Percentiles rank a stretch among this genome's conserved stretches.
phyloP scores from a whole-genome alignment of 2,113 vertebrate species.

The Pholis gunnellus region DNA sequence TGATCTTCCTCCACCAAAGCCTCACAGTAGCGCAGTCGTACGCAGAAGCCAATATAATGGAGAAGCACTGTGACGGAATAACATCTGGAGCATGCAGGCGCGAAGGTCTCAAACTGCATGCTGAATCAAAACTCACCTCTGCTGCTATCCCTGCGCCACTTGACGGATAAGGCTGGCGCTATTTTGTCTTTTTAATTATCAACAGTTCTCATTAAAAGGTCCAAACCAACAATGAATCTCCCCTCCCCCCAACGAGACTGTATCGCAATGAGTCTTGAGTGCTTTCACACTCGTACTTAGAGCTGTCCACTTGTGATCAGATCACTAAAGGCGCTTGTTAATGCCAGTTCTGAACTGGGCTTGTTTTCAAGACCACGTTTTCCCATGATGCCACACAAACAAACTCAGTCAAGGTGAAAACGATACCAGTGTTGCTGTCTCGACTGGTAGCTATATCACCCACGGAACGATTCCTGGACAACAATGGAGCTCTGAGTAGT shows the following conservation, averaged over 20 bases:
- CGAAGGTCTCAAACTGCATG: conserved; percentile 49
- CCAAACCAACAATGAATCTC: background rate
- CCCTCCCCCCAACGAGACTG: too few relatives aligned
- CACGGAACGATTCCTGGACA: background rate
- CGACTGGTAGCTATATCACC: background rate
- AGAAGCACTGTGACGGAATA: conserved; percentile 1
- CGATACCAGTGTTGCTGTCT: background rate
- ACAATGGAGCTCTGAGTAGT: background rate
- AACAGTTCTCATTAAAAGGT: background rate
- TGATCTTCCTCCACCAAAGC: conserved; percentile 59
- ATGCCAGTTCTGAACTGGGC: background rate
- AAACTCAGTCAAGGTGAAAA: background rate
- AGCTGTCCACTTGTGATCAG: too few relatives aligned
- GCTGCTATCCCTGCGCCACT: background rate
- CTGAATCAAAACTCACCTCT: conserved; percentile 42
- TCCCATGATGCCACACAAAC: background rate
- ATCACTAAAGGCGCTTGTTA: background rate
- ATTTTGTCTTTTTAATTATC: conserved; percentile 1
- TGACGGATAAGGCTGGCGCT: background rate
- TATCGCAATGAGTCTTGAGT: too few relatives aligned
- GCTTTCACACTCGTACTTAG: too few relatives aligned
- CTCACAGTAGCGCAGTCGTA: conserved; percentile 28
- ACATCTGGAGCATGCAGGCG: conserved; percentile 39
- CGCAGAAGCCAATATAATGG: conserved; percentile 46
- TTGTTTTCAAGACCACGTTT: background rate